Evolutionary conservation across 1,140 invertebrate species (phyloP).

Genomic region (Drosophila ambigua): DNA sequence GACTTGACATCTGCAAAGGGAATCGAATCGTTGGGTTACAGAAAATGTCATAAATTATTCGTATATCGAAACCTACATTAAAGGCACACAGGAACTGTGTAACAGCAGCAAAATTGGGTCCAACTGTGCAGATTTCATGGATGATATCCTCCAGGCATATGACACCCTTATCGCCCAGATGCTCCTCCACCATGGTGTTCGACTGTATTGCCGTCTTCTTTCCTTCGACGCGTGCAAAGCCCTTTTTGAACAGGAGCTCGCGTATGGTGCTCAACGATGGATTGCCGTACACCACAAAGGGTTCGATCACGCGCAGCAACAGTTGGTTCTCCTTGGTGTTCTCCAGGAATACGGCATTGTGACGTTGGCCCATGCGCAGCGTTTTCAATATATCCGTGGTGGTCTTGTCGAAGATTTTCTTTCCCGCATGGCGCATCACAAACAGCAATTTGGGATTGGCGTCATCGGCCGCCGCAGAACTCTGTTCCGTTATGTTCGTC

Average conservation of each 20-base stretch:
- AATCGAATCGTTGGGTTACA: not conserved
- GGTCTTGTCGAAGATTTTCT: slow-evolving; percentile 77
- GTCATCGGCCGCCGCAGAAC: slow-evolving; percentile 49
- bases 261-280: slow-evolving; percentile 73
- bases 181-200: slow-evolving; percentile 77
- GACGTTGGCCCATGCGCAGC: slow-evolving; percentile 57
- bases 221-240: slow-evolving; percentile 69
- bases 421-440: slow-evolving; percentile 80
- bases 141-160: slow-evolving; percentile 83
- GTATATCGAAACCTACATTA: slow-evolving; percentile 36
- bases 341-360: slow-evolving; percentile 76
- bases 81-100: slow-evolving; percentile 71
- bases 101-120: slow-evolving; percentile 73
- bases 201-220: slow-evolving; percentile 82
- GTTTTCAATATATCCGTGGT: slow-evolving; percentile 70
- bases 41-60: too few relatives aligned
- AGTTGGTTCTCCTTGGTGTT: slow-evolving; percentile 78
- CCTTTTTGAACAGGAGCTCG: slow-evolving; percentile 81
- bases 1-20: slow-evolving; percentile 66
- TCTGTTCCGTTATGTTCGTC: slow-evolving; percentile 66
- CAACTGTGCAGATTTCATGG: slow-evolving; percentile 82
- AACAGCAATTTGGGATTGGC: slow-evolving; percentile 70
- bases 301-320: slow-evolving; percentile 79
- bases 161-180: slow-evolving; percentile 74
- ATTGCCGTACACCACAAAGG: slow-evolving; percentile 76